A percentile compares a stretch with the other conserved stretches of the same genome.
Conservation (phyloP, 1,140 invertebrate species). For the Polyergus mexicanus region DNA sequence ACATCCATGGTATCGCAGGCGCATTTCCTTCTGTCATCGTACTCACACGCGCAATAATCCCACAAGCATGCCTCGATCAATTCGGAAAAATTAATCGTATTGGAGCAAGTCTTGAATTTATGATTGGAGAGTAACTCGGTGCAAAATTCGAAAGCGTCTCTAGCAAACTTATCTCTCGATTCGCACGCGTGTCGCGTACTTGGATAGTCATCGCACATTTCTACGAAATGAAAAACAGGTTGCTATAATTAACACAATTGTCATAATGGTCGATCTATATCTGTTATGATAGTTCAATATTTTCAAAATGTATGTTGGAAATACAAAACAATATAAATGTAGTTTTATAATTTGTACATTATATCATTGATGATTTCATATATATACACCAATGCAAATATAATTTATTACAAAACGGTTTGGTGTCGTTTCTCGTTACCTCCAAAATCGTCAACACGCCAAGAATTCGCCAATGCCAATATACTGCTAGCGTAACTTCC, state of each 20-base stretch:
- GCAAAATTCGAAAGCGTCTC: constrained; percentile 89
- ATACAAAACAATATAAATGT: background rate
- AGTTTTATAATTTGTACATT: background rate
- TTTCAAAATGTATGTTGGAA: background rate
- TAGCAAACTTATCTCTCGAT: constrained; percentile 78
- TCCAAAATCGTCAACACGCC: constrained; percentile 89
- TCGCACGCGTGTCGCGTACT: constrained; percentile 86
- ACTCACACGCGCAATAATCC: constrained; percentile 92
- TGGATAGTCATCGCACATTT: constrained; percentile 88
- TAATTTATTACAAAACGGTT: background rate
- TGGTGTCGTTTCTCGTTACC: constrained; percentile 82
- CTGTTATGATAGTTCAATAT: background rate
- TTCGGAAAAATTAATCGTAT: constrained; percentile 87
- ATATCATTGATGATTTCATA: background rate
- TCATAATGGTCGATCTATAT: background rate
- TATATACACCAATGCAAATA: background rate
- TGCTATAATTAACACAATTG: background rate
- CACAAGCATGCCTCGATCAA: constrained; percentile 90
- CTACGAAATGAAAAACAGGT: constrained; percentile 82
- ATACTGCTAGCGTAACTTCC: constrained; percentile 86
- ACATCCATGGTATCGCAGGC: constrained; percentile 92
- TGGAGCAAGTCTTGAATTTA: constrained; percentile 89
- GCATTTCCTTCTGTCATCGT: constrained; percentile 88
- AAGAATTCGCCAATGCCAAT: constrained; percentile 88
- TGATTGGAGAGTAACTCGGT: constrained; percentile 88